Evolutionary conservation across 2,113 vertebrate genomes (phyloP), one percentile per base, ranked within the genome.

Genomic region (Tupaia tana): DNA sequence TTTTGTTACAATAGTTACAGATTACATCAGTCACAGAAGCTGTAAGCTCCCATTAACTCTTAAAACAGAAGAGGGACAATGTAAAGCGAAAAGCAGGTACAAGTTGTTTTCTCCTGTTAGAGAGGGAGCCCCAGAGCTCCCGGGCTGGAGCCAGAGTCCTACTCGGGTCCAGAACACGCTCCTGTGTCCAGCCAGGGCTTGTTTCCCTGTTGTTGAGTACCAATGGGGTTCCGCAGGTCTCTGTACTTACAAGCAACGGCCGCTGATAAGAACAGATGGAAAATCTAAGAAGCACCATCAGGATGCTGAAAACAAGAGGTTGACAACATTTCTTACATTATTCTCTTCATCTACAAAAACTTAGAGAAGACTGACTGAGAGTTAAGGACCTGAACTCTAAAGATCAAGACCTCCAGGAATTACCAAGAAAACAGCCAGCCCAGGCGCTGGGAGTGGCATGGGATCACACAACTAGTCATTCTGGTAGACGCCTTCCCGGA

Each of bases 251-350:
- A 25, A 22, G 64, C 29, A 27, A 15, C 29, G 18, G 4, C 43
- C 20, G 16, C 18, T 20, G 20, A 77, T 7, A 16, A 22, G 14
- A 84, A 9, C 10, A 29, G 59, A 16, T 22, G 4, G 31, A n/a
- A 64, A 12, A 9, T 4, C 2, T 3, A 10, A 9, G 29, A 58
- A 69, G 27, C 22, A 8, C 2, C 15, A 5, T 22, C 4, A 4
- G 7, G 1, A 2, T 0, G n/a, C 20, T 4, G 34, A 14, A 52
- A 27, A 9, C 10, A 10, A 16, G 66, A 34, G 2, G 24, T 29
- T 31, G 0, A 0, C 1, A 2, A 2, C 2, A 22, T 20, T 20
- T n/a, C 31, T 1, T 3, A 20, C 14, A 6, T 9, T 0, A 0
- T 15, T 22, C 29, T 1, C 1, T 61, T 7, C 13, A 6, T 22